Conservation (phyloP, 2,888 invertebrate species). For the Drosophila kanekoi region DNA sequence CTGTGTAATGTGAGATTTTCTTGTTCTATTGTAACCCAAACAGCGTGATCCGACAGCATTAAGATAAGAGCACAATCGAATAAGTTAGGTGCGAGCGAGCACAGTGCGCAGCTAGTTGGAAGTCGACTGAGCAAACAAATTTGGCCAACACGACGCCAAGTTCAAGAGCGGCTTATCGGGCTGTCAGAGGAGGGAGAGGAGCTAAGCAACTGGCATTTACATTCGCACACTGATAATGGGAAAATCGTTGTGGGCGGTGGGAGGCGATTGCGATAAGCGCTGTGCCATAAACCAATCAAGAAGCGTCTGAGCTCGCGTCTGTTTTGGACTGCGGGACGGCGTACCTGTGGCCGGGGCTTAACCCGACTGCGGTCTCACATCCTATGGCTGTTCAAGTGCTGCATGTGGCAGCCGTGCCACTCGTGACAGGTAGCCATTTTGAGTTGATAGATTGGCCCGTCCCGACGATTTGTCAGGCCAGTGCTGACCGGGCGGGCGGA, state of each 20-base stretch:
- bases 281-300: slow-evolving; percentile 31
- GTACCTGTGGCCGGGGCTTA: slow-evolving; percentile 32
- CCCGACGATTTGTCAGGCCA: slow-evolving; percentile 1
- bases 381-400: slow-evolving; percentile 31
- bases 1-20: too few relatives aligned
- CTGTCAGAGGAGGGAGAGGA: slow-evolving; percentile 18
- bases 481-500: neutral
- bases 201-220: slow-evolving; percentile 13
- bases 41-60: too few relatives aligned
- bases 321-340: neutral
- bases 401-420: neutral
- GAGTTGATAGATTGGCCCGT: slow-evolving; percentile 8
- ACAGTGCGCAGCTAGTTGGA: neutral
- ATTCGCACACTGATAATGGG: slow-evolving; percentile 30
- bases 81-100: neutral
- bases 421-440: slow-evolving; percentile 38
- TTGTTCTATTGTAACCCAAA: too few relatives aligned
- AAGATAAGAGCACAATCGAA: too few relatives aligned
- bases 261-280: slow-evolving; percentile 6
- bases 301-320: neutral
- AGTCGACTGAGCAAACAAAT: slow-evolving; percentile 10
- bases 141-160: slow-evolving; percentile 11
- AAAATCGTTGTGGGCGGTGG: neutral
- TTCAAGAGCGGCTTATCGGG: slow-evolving; percentile 33
- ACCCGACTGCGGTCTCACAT: neutral